A percentile compares a stretch with the other conserved stretches of the same genome.
Evolutionary conservation across 1,140 invertebrate species (phyloP).

Genomic region (Archivesica marissinica): DNA sequence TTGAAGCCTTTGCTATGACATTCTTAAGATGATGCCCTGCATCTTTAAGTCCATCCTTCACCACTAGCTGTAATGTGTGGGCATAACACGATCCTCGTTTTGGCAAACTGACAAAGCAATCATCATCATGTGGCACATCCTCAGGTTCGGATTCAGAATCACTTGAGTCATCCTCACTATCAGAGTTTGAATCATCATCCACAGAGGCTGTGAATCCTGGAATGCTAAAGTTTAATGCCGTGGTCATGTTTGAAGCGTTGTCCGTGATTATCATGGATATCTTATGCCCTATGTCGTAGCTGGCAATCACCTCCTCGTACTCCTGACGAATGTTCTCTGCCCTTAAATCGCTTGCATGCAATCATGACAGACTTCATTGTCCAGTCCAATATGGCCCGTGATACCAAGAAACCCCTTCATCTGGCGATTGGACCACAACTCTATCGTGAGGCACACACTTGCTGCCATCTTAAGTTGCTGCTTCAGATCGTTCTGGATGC

Average conservation of each 20-base stretch:
- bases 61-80: constrained; percentile 4
- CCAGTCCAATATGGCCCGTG: constrained; percentile 54
- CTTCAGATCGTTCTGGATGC: constrained; percentile 13
- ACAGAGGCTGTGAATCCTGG: background rate
- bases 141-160: background rate
- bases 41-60: constrained; percentile 16
- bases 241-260: constrained; percentile 30
- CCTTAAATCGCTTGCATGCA: constrained; percentile 16
- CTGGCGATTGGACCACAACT: constrained; percentile 51
- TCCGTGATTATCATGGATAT: background rate
- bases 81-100: background rate
- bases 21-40: background rate
- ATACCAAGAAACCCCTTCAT: constrained; percentile 39
- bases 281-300: constrained; percentile 33
- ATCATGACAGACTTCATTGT: constrained; percentile 30
- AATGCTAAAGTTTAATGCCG: constrained; percentile 18
- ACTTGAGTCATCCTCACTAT: background rate
- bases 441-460: constrained; percentile 54
- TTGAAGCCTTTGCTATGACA: background rate
- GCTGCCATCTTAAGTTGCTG: constrained; percentile 25
- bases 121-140: no score
- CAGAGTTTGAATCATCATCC: background rate
- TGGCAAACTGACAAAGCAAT: background rate
- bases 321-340: constrained; percentile 48
- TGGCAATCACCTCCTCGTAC: constrained; percentile 50